Evolutionary conservation across 53 echinoderm and acorn worm species (phyloP), one percentile per base, ranked within the genome.

Genomic region (Actinopyga echinites): DNA sequence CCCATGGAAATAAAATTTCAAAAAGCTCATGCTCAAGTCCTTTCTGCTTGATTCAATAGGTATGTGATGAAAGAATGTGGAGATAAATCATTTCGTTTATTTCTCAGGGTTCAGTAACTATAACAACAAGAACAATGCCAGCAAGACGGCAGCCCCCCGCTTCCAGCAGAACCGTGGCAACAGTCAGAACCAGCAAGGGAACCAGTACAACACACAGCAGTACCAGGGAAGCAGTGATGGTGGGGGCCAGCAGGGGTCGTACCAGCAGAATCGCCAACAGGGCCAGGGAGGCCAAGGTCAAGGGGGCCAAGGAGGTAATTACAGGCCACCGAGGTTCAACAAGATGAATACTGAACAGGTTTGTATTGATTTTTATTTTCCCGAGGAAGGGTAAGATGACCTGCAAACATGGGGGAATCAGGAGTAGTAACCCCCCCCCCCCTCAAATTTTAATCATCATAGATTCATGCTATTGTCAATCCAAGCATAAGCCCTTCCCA

Each of bases 271-370:
- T 31, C 52, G 83, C 26, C 28, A 22, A 32, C 66, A 67, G 30
- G 54, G 49, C 15, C 53, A 66, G 35, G 26, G 42, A 69, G 84
- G 84, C 12, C 83, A 83, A 52, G 65, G 38, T 65, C 49, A 45
- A 12, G 58, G 84, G 9, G 57, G 71, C 43, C 69, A 84, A n/a
- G 63, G 81, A 17, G 43, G 59, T 5, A 62, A 21, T 61, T 74
- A 62, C 25, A 89, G 91, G 69, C 91, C 95, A 20, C 91, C 89
- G 1, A 88, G 91, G 15, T 82, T 95, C 81, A 82, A 82, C 63
- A 95, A 90, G 83, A 79, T 93, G 73, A 87, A 83, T 58, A 87
- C 90, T 11, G 93, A 93, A 32, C 88, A 93, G 89, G 95, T 95
- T 43, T 2, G 17, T 49, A 49, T 15, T 49, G 49, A 13, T 13